Evolutionary conservation across 2,888 invertebrate genomes (phyloP).

Genomic region (Drosophila mettleri): DNA sequence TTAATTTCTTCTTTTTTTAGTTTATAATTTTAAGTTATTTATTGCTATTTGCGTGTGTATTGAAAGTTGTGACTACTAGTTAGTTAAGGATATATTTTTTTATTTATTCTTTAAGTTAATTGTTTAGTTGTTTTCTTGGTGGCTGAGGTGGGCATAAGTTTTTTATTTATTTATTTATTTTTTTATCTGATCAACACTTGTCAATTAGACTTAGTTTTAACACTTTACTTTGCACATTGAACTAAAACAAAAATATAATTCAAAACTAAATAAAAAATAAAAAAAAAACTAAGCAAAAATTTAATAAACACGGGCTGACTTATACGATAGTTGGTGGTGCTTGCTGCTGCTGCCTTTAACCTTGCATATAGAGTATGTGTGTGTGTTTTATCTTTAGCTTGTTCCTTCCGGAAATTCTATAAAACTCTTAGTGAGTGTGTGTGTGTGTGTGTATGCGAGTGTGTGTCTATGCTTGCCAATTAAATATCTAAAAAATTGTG

Average conservation of each 20-base stretch:
- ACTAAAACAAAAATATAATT: constrained; percentile 75
- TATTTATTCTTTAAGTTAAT: constrained; percentile 21
- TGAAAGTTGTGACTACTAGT: constrained; percentile 69
- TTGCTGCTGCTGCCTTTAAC: constrained; percentile 51
- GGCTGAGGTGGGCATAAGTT: constrained; percentile 81
- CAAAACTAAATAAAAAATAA: constrained; percentile 44
- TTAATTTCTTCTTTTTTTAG: constrained; percentile 27
- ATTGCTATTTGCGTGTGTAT: constrained; percentile 55
- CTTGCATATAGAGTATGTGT: constrained; percentile 35
- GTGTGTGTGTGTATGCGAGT: constrained; percentile 10
- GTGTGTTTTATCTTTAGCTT: neutral
- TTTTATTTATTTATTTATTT: constrained; percentile 30
- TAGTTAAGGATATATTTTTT: constrained; percentile 30
- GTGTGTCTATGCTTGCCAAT: constrained; percentile 51
- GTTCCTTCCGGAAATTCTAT: constrained; percentile 3
- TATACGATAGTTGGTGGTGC: constrained; percentile 73
- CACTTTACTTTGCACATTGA: constrained; percentile 72
- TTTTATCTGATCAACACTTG: constrained; percentile 32
- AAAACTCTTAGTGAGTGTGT: constrained; percentile 8
- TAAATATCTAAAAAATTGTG: constrained; percentile 66
- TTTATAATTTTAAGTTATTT: constrained; percentile 38
- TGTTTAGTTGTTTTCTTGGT: constrained; percentile 64
- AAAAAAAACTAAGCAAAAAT: constrained; percentile 33
- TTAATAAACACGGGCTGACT: constrained; percentile 74
- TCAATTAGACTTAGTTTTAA: constrained; percentile 51